These are phyloP conservation scores for Hippocampus comes DNA, from an alignment of 2,113 vertebrate genomes.

Conservation along the genomic window DNA sequence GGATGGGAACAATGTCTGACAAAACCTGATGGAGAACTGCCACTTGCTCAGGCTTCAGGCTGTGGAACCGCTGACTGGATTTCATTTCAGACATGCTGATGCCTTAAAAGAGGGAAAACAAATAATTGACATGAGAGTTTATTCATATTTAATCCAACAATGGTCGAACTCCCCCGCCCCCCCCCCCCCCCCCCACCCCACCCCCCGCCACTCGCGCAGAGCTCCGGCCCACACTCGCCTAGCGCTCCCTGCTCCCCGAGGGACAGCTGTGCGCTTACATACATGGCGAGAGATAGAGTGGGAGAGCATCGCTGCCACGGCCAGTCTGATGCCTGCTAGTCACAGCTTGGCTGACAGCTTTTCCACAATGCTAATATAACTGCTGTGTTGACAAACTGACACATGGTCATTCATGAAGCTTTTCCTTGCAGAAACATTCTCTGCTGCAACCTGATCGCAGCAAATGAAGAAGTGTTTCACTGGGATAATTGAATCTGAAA, in stretches of 20 bases:
- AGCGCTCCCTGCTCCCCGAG: conserved; percentile 48
- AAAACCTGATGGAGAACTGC: conserved; percentile 80
- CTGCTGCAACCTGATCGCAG: conserved; percentile 26
- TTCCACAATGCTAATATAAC: conserved; percentile 61
- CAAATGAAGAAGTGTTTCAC: conserved; percentile 19
- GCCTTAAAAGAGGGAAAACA: conserved; percentile 51
- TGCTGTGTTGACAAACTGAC: conserved; percentile 56
- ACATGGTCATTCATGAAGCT: conserved; percentile 40
- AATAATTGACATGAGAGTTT: conserved; percentile 20
- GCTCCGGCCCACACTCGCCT: conserved; percentile 45
- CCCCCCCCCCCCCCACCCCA: background rate
- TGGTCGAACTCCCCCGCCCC: conserved; percentile 13
- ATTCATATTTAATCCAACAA: conserved; percentile 22
- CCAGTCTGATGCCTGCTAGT: conserved; percentile 59
- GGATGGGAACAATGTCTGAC: conserved; percentile 86
- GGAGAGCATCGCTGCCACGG: conserved; percentile 33
- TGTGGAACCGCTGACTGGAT: conserved; percentile 83
- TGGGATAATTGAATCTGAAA: conserved; percentile 15
- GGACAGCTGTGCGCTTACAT: conserved; percentile 33
- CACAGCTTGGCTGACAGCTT: conserved; percentile 70
- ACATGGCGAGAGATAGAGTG: conserved; percentile 2
- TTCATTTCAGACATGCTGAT: conserved; percentile 82
- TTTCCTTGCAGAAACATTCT: conserved; percentile 42
- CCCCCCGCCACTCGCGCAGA: conserved; percentile 40
- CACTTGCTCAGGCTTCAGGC: conserved; percentile 88